Percentiles rank a stretch among this genome's conserved stretches.
Evolutionary conservation across 2,888 invertebrate genomes (phyloP).

Genomic region (Parascotia fuliginaria): DNA sequence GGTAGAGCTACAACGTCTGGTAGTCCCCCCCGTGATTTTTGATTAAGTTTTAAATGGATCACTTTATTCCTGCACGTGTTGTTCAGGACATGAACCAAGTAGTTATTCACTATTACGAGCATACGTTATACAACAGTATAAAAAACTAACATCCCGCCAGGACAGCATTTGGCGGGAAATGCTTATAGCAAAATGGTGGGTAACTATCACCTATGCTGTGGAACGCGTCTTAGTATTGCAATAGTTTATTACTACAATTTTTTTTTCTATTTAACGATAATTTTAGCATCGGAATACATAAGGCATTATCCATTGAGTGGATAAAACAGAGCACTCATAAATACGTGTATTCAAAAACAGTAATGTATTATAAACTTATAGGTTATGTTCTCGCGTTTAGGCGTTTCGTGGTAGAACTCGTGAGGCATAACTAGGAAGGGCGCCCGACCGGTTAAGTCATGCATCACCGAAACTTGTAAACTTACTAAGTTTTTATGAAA

Average conservation of each 20-base stretch:
- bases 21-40: no score
- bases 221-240: constrained; percentile 25
- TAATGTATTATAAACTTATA: constrained; percentile 8
- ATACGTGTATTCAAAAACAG: not conserved
- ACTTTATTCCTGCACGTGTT: no score
- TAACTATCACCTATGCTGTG: constrained; percentile 13
- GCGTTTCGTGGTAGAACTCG: constrained; percentile 20
- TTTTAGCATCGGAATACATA: not conserved
- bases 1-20: no score
- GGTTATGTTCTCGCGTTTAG: constrained; percentile 8
- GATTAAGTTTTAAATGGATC: no score
- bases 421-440: constrained; percentile 49
- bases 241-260: constrained; percentile 23
- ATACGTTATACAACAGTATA: not conserved
- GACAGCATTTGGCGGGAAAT: constrained; percentile 33
- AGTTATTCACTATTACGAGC: no score
- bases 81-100: no score
- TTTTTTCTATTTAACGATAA: constrained; percentile 1
- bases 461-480: constrained; percentile 59
- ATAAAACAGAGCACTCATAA: not conserved
- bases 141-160: constrained; percentile 8
- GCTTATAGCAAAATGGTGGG: constrained; percentile 22
- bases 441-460: constrained; percentile 57
- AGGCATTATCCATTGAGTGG: constrained; percentile 13
- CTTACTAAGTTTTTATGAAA: constrained; percentile 24